Evolutionary conservation across 2,888 invertebrate species (phyloP), one percentile per base, ranked within the genome.

Genomic region (Epistrophella euchroma): DNA sequence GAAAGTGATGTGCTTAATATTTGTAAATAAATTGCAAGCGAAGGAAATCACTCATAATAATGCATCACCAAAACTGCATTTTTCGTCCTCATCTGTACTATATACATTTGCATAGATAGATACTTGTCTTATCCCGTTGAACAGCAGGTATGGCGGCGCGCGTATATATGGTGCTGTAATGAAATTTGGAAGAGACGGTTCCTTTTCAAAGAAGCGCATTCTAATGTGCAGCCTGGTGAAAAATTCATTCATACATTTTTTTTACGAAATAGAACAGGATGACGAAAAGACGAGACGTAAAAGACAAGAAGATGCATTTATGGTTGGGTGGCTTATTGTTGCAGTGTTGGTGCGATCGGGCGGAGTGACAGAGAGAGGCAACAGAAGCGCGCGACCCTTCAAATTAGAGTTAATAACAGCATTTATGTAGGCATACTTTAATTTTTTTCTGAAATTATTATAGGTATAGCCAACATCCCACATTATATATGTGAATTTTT

Each of bases 171-270:
- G 43, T n/a, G n/a, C 5, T 40, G 5, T n/a, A 17, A 45, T 45
- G 17, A 4, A 1, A 45, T 45, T 17, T 45, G 17, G 45, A 45
- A 10, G 3, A 17, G 0, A 2, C 17, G 10, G 17, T 17, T 45
- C 17, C 43, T 6, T 17, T 9, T 17, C 2, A 45, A n/a, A 45
- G 6, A 43, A 6, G 17, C 7, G 43, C 2, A 45, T 45, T 45
- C 17, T 15, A 28, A 15, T 15, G 52, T 13, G 15, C 13, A 25
- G 25, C 9, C 2, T 52, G 15, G 52, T 28, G 7, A 25, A 52
- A 22, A 47, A 47, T 47, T 47, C 47, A 47, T 47, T 47, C 47
- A 47, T 47, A 47, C 10, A 47, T 47, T 47, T 47, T 47, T 47
- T 47, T 45, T 47, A 19, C 17, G 19, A 19, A 19, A 45, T 17